These are phyloP conservation scores for Galeopsomyia nigrocyanea DNA, from an alignment of 2,888 invertebrate genomes.

Conservation along the genomic window DNA sequence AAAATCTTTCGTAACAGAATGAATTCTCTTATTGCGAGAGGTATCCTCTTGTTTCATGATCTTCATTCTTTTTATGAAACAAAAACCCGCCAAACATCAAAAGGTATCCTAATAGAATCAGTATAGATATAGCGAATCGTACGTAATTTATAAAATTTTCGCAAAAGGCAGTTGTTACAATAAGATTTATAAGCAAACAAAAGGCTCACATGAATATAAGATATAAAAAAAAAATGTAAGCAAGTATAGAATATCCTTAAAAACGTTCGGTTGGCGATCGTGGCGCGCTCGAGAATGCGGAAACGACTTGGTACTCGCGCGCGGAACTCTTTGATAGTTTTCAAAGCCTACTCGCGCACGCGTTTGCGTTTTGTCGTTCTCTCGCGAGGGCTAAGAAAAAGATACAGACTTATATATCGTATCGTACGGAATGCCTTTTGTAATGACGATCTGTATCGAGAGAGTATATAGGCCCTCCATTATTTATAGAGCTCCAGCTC, in stretches of 20 bases:
- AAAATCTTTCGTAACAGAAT: too few relatives aligned
- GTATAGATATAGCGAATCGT: too few relatives aligned
- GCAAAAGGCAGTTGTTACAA: too few relatives aligned
- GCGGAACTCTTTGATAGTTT: constrained; percentile 22
- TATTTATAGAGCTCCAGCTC: constrained; percentile 10
- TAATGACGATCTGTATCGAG: constrained; percentile 37
- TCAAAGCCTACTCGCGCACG: constrained; percentile 21
- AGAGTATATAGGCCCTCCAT: neutral
- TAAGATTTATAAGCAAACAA: too few relatives aligned
- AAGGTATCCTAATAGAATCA: too few relatives aligned
- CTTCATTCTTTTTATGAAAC: too few relatives aligned
- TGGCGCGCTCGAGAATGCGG: constrained; percentile 35
- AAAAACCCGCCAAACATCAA: too few relatives aligned
- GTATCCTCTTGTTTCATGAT: too few relatives aligned
- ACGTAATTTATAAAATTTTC: too few relatives aligned
- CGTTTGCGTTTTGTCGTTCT: constrained; percentile 24
- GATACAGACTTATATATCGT: constrained; percentile 15
- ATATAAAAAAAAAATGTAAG: too few relatives aligned
- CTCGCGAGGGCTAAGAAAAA: constrained; percentile 17
- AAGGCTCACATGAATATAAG: too few relatives aligned
- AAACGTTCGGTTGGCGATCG: constrained; percentile 11
- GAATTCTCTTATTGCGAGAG: too few relatives aligned
- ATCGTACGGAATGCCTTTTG: constrained; percentile 39
- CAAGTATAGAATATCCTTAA: constrained; percentile 23
- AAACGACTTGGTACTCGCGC: constrained; percentile 25